A percentile compares a stretch with the other conserved stretches of the same genome.
These are phyloP conservation scores for Tholera decimalis DNA, from an alignment of 2,888 invertebrate species.

Conservation along the genomic window DNA sequence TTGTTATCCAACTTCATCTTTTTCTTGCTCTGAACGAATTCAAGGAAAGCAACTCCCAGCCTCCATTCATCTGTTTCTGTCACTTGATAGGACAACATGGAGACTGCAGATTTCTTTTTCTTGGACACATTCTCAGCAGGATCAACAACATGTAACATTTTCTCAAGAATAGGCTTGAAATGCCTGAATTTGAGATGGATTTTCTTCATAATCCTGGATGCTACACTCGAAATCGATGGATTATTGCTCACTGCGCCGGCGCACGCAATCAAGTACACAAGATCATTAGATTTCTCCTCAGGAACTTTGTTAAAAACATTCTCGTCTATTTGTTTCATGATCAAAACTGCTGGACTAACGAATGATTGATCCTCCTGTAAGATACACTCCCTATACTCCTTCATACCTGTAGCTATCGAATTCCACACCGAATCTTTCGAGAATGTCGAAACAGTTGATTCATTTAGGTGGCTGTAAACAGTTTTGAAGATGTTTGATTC, in stretches of 20 bases:
- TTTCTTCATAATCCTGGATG: constrained; percentile 93
- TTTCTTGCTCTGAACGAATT: constrained; percentile 96
- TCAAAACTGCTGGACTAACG: constrained; percentile 85
- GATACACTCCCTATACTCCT: constrained; percentile 87
- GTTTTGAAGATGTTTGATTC: constrained; percentile 90
- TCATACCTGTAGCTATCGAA: constrained; percentile 90
- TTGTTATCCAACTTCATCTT: constrained; percentile 93
- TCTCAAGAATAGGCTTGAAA: constrained; percentile 91
- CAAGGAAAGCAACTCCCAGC: constrained; percentile 95
- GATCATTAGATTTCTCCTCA: constrained; percentile 81
- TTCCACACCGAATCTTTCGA: constrained; percentile 89
- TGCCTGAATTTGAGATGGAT: constrained; percentile 92
- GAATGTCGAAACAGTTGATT: constrained; percentile 84
- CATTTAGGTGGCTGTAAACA: constrained; percentile 91
- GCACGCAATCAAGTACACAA: constrained; percentile 90
- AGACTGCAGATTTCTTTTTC: constrained; percentile 83
- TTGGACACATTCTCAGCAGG: constrained; percentile 80
- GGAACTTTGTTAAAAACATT: constrained; percentile 90
- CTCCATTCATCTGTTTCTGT: constrained; percentile 94
- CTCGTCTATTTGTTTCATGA: constrained; percentile 91
- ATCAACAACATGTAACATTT: constrained; percentile 91
- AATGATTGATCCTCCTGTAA: constrained; percentile 79
- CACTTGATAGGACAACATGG: constrained; percentile 91
- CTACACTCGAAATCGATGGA: constrained; percentile 91
- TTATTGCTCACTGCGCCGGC: constrained; percentile 92